phyloP scores from a whole-genome alignment of 2,113 vertebrate species.

The Melanerpes aurifrons region DNA sequence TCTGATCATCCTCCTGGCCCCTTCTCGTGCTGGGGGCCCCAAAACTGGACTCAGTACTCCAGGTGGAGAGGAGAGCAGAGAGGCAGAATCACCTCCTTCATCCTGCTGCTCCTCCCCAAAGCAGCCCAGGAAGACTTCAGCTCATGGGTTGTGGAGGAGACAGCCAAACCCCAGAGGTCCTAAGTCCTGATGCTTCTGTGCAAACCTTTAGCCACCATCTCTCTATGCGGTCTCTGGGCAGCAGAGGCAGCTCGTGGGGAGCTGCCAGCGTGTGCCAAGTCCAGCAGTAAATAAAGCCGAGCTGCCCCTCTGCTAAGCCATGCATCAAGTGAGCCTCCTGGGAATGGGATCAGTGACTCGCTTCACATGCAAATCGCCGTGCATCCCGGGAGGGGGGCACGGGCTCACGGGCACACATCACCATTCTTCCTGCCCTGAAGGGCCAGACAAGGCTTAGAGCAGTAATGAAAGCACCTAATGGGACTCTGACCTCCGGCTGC shows the following conservation, averaged over 20 bases:
- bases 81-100: too few relatives aligned
- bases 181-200: accelerated
- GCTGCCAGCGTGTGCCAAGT: neutral
- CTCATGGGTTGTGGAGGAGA: neutral
- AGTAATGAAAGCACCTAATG: neutral
- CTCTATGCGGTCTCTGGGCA: neutral
- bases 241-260: accelerated
- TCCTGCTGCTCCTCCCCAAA: neutral
- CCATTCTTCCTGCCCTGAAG: neutral
- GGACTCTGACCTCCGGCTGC: neutral
- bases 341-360: neutral
- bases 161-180: neutral
- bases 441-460: neutral
- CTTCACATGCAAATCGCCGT: constrained; percentile 31
- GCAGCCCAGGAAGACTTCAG: neutral
- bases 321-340: constrained; percentile 2
- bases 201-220: neutral
- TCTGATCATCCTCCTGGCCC: too few relatives aligned
- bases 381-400: accelerated
- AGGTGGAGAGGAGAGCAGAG: too few relatives aligned
- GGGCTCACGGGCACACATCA: accelerated
- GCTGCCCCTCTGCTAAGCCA: neutral
- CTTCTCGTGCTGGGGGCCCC: too few relatives aligned
- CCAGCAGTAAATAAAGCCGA: neutral
- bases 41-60: too few relatives aligned